These are phyloP conservation scores for Euplexia lucipara DNA, from an alignment of 2,888 invertebrate genomes.

Conservation along the genomic window DNA sequence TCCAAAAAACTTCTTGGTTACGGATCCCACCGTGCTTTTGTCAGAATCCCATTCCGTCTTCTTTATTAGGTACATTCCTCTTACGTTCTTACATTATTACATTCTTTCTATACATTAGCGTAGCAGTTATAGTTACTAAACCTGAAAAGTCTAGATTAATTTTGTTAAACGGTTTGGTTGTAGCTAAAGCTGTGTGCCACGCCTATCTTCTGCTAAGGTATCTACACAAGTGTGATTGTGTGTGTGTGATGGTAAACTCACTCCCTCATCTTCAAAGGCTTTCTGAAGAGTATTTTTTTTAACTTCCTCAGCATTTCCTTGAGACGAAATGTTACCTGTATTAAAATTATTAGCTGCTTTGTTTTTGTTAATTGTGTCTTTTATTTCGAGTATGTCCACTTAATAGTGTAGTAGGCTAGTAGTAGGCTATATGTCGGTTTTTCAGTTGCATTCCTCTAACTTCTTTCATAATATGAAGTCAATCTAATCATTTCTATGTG, in stretches of 20 bases:
- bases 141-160: not conserved
- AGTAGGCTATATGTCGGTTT: not conserved
- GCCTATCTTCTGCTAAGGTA: slow-evolving; percentile 77
- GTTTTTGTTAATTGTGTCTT: not conserved
- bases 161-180: slow-evolving; percentile 46
- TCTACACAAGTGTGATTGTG: slow-evolving; percentile 58
- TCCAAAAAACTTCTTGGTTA: too few relatives aligned
- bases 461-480: not conserved
- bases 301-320: slow-evolving; percentile 60
- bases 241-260: slow-evolving; percentile 39
- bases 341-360: slow-evolving; percentile 13
- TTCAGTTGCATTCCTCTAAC: not conserved
- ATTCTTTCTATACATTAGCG: too few relatives aligned
- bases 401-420: not conserved
- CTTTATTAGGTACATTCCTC: too few relatives aligned
- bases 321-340: slow-evolving; percentile 55
- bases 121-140: too few relatives aligned
- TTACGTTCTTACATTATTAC: too few relatives aligned
- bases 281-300: too few relatives aligned
- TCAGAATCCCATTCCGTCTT: too few relatives aligned
- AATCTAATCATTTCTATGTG: too few relatives aligned
- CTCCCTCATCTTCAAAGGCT: slow-evolving; percentile 5
- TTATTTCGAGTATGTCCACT: not conserved
- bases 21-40: too few relatives aligned
- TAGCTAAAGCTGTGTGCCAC: slow-evolving; percentile 81